Base-by-base conservation (phyloP, 2,888 invertebrate species). In the Candidula unifasciata region DNA sequence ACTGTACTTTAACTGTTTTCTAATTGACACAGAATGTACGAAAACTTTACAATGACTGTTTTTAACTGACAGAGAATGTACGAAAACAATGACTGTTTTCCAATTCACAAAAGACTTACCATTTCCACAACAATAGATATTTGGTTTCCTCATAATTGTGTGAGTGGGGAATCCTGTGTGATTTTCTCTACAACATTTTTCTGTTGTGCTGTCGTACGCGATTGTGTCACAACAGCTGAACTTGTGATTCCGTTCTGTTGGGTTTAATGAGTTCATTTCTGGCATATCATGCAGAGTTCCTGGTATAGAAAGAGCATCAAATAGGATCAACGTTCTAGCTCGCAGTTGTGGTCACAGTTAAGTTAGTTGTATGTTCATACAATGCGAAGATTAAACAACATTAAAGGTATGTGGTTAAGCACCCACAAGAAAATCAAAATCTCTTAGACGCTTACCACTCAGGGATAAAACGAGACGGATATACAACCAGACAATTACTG, bases 111-210 rank as follows among this genome's bases (percentile, higher is more conserved):
- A 13, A 30, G 37, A 68, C 68, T 66, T 52, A 80, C 80, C 80
- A 27, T 71, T 35, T n/a, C 80, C 80, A 60, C 80, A 80, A 33
- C 80, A 80, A 30, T 44, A 52, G 52, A 54, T 30, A 3, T 80
- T 69, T n/a, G 80, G 52, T 10, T 33, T 3, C 16, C n/a, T 44
- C 1, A n/a, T 2, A 71, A 80, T 80, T 24, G 71, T 71, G 35
- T 80, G 80, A 8, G 71, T 71, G 24, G n/a, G 18, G 44, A 60
- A 71, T 57, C 64, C 69, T 37, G 54, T 71, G 24, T 57, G 69
- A 35, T 30, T 27, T 60, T 71, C 57, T 80, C 71, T 52, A 35
- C 80, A 80, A 71, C 80, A 80, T 33, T 68, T 66, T n/a, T 71
- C 57, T 71, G 69, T 80, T 27, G 52, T 27, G 2, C 0, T 64